These are phyloP conservation scores for Eretmochelys imbricata DNA, from an alignment of 2,113 vertebrate genomes.

Conservation along the genomic window DNA sequence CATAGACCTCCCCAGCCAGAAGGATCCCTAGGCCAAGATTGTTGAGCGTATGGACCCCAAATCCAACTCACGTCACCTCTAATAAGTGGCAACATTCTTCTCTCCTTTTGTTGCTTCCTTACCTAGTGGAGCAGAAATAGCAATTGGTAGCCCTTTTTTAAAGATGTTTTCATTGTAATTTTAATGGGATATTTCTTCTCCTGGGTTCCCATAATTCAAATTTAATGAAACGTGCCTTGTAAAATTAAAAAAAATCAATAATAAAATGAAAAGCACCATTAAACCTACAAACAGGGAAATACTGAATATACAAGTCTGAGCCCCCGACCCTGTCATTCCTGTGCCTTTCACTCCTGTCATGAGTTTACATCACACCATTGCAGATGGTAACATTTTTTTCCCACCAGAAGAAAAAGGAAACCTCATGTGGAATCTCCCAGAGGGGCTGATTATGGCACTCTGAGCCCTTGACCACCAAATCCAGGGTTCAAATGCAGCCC, in stretches of 20 bases:
- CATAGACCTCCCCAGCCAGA: too few species aligned
- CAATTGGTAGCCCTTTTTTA: conserved; percentile 33
- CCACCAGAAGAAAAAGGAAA: not conserved
- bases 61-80: not conserved
- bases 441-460: not conserved
- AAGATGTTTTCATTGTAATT: conserved; percentile 71
- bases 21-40: not conserved
- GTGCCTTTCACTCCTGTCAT: not conserved
- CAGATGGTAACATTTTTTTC: not conserved
- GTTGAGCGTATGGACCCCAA: rapidly evolving
- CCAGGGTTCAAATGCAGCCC: not conserved
- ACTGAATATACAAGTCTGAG: conserved; percentile 50
- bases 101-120: conserved; percentile 28
- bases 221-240: conserved; percentile 75
- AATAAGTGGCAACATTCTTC: not conserved
- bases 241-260: conserved; percentile 67
- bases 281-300: conserved; percentile 65
- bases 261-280: conserved; percentile 64
- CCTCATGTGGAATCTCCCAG: not conserved
- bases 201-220: conserved; percentile 72
- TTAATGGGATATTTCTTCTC: conserved; percentile 75
- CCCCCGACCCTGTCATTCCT: conserved; percentile 32
- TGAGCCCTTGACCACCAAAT: rapidly evolving
- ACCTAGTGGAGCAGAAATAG: conserved; percentile 49
- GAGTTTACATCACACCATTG: not conserved